A percentile compares a stretch with the other conserved stretches of the same genome.
phyloP scores from a whole-genome alignment of 2,113 vertebrate species.

The Lutjanus erythropterus region DNA sequence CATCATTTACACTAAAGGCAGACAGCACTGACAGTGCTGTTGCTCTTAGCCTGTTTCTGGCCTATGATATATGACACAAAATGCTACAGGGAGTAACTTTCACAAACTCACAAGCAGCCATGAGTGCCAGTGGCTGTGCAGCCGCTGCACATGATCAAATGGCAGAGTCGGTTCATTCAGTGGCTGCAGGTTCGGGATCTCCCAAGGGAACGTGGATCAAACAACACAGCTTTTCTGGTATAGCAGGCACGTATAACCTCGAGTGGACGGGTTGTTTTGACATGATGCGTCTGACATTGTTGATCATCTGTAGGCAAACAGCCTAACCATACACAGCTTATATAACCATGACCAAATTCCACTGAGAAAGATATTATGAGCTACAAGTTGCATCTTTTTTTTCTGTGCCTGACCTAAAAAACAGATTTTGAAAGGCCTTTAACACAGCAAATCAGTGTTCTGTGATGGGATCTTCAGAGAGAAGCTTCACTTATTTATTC shows the following conservation, averaged over 20 bases:
- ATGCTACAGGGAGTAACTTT: not conserved
- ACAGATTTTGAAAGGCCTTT: conserved; percentile 22
- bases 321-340: conserved; percentile 14
- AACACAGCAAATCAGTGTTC: conserved; percentile 40
- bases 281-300: conserved; percentile 24
- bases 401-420: conserved; percentile 51
- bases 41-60: not conserved
- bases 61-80: not conserved
- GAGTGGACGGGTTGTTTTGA: conserved; percentile 29
- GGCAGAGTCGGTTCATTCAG: not conserved
- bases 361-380: conserved; percentile 10
- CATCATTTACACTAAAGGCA: not conserved
- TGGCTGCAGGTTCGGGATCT: not conserved
- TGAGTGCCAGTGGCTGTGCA: not conserved
- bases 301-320: conserved; percentile 54
- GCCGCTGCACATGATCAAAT: not conserved
- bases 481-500: conserved; percentile 50
- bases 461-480: conserved; percentile 43
- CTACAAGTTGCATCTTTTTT: conserved; percentile 1
- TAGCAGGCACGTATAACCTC: not conserved
- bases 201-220: conserved; percentile 1
- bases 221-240: not conserved
- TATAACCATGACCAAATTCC: conserved; percentile 15
- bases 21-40: not conserved
- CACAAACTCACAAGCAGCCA: not conserved